Percentiles rank a stretch among this genome's conserved stretches.
Evolutionary conservation across 2,888 invertebrate species (phyloP).

Genomic region (Sicus ferrugineus): DNA sequence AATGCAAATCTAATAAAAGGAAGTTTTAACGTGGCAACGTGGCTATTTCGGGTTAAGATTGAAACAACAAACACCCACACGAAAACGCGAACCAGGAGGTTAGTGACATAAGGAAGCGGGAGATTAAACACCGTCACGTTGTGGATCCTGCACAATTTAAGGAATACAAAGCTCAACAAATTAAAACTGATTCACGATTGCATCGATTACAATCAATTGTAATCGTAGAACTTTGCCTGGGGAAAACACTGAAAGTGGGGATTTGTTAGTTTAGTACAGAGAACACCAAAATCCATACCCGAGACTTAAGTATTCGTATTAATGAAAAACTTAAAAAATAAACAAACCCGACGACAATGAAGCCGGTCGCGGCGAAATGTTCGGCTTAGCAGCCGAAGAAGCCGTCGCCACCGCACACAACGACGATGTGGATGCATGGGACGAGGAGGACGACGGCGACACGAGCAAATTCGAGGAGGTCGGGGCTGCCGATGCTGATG

Average conservation of each 20-base stretch:
- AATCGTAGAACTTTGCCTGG: not conserved
- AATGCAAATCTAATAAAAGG: not conserved
- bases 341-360: conserved; percentile 64
- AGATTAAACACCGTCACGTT: not conserved
- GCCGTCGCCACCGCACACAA: conserved; percentile 42
- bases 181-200: not conserved
- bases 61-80: conserved; percentile 31
- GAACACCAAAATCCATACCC: too few species aligned
- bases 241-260: not conserved
- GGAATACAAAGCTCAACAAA: not conserved
- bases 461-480: conserved; percentile 12
- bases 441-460: conserved; percentile 48
- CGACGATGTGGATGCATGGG: conserved; percentile 38
- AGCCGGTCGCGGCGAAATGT: conserved; percentile 64
- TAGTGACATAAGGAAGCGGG: too few species aligned
- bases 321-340: conserved; percentile 53
- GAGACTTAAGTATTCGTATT: too few species aligned
- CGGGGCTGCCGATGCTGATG: conserved; percentile 38
- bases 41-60: conserved; percentile 29
- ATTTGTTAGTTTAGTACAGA: too few species aligned
- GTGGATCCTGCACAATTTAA: too few species aligned
- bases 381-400: conserved; percentile 56
- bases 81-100: too few species aligned
- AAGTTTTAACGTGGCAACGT: conserved; percentile 15
- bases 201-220: not conserved